Evolutionary conservation across 2,797 vertebrate species (phyloP), one percentile per base, ranked within the genome.

Genomic region (Parauchenoglanis punctatus): DNA sequence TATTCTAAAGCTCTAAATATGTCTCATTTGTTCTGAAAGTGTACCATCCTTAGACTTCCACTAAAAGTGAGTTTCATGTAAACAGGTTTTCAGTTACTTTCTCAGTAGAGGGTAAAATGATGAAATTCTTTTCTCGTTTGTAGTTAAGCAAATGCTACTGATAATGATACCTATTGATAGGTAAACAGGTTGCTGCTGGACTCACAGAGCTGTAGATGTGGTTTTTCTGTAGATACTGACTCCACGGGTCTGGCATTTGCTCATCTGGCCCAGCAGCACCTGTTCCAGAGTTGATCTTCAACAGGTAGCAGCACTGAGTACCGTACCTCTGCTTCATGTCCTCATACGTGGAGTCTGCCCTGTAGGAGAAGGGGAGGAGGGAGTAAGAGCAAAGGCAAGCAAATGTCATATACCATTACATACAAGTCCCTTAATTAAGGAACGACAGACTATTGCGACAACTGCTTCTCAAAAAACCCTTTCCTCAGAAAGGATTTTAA

Each of bases 191-290:
- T 31, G 2, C 44, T 31, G 46, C 13, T 40, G 31, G 3, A 56
- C 88, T 90, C 92, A 99, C 98, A 96, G 97, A 97, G 90, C 92
- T 96, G 86, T 97, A 96, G 67, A 97, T 93, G 92, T 91, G 95
- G 92, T 92, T 98, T 94, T 97, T 98, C 92, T 98, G 97, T 88
- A 99, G 95, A 91, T 99, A 99, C 52, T 99, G 98, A 95, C 97
- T 99, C 99, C 99, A 99, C 86, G 98, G 98, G 94, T 99, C 98
- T 59, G 98, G 99, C 89, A 99, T 99, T 94, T 99, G 98, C 89
- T 99, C 99, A 11, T 98, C 97, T 12, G 95, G 93, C 88, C 96
- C 96, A 90, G 95, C 94, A 40, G 95, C 96, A 83, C 94, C 93
- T 4, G 94, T 94, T 15, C 97, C 96, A 86, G 98, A 99, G 95